Base-by-base conservation (phyloP, 1,140 invertebrate species). In the Lycorma delicatula region DNA sequence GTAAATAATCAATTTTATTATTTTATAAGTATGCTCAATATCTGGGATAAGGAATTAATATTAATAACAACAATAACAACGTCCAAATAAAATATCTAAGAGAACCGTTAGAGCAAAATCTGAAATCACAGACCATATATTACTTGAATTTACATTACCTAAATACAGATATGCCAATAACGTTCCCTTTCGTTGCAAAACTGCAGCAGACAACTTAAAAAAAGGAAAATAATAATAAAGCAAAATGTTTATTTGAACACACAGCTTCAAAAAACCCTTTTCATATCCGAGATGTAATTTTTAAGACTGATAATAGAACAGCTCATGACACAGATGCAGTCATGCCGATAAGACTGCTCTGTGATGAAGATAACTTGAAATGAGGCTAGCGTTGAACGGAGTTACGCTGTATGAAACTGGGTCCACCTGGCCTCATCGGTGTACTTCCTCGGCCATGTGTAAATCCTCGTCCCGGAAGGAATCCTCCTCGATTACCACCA, bases 401-500 rank as follows among this genome's bases (percentile, higher is more conserved):
- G 41, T 22, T 18, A 16, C 3, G n/a, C 11, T 44, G 16, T 44
- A 20, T 16, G 18, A 44, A 13, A 13, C 36, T 20, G 36, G 36
- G 36, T 3, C 36, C 41, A 22, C 23, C 23, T 1, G 41, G 41
- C 41, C 41, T 44, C 11, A 44, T 44, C 1, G 41, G 41, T 1
- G 16, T 22, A 16, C 41, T 20, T 13, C 36, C 36, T 5, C 36
- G 16, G 16, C 41, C 41, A 6, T 22, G n/a, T n/a, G n/a, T n/a
- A n/a, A n/a, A n/a, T n/a, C n/a, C n/a, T n/a, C n/a, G n/a, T n/a
- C 16, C 41, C 41, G 41, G n/a, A n/a, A n/a, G n/a, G n/a, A n/a
- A n/a, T n/a, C 41, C 41, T 44, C 41, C 41, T 9, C 56, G 56
- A n/a, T 23, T 44, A 11, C 31, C 54, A 29, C 54, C 38, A n/a